Evolutionary conservation across 2,113 vertebrate genomes (phyloP).

Genomic region (Centrocercus urophasianus): DNA sequence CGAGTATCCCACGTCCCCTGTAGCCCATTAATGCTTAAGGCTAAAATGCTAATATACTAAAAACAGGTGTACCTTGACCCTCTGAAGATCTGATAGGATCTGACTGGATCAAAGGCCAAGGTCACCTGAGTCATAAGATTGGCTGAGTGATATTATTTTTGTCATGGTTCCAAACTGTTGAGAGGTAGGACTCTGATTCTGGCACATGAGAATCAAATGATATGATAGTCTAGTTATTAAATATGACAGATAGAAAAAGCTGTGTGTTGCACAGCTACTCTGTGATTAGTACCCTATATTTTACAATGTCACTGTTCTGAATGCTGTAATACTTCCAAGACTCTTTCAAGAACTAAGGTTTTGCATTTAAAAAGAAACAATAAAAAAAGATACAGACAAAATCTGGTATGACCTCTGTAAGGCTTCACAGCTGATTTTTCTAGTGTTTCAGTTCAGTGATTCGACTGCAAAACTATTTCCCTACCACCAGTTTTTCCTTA

Average conservation of each 20-base stretch:
- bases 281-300: conserved; percentile 73
- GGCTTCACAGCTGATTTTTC: conserved; percentile 52
- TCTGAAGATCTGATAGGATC: conserved; percentile 63
- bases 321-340: conserved; percentile 56
- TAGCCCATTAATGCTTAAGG: conserved; percentile 38
- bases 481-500: rapidly evolving
- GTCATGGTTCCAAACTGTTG: conserved; percentile 65
- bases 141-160: conserved; percentile 76
- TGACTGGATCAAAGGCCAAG: conserved; percentile 61
- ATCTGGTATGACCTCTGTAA: conserved; percentile 30
- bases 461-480: conserved; percentile 16
- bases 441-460: conserved; percentile 25
- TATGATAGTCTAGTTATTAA: conserved; percentile 66
- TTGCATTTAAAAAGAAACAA: conserved; percentile 61
- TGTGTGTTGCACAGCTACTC: conserved; percentile 64
- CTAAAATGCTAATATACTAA: conserved; percentile 43
- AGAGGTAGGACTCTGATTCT: conserved; percentile 42
- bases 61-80: conserved; percentile 55
- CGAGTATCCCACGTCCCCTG: background rate
- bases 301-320: conserved; percentile 62
- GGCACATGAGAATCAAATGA: conserved; percentile 67
- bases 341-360: conserved; percentile 60
- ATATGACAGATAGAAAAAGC: conserved; percentile 77
- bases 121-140: conserved; percentile 47
- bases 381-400: conserved; percentile 46